Evolutionary conservation across 2,113 vertebrate species (phyloP).

Genomic region (Isurus oxyrinchus): DNA sequence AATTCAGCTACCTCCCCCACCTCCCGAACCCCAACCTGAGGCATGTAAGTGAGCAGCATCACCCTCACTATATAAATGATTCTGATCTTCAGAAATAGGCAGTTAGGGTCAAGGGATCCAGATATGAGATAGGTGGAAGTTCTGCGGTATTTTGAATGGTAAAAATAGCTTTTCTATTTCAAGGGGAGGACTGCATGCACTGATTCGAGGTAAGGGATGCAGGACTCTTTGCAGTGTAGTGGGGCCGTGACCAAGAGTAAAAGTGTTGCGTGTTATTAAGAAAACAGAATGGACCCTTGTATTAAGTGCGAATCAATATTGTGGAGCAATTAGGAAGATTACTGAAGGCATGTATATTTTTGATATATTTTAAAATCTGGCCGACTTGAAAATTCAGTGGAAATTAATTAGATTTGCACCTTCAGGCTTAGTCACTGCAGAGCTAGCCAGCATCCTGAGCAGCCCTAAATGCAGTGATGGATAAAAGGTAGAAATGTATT

Average conservation of each 20-base stretch:
- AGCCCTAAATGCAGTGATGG: not conserved
- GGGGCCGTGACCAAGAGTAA: not conserved
- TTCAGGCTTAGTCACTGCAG: not conserved
- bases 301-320: not conserved
- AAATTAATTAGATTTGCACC: not conserved
- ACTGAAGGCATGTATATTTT: not conserved
- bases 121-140: not conserved
- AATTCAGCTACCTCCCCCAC: not conserved
- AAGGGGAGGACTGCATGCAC: not conserved
- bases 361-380: not conserved
- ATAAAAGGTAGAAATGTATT: not conserved
- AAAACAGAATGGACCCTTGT: not conserved
- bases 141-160: not conserved
- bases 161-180: not conserved
- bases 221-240: not conserved
- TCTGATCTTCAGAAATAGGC: not conserved
- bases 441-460: not conserved
- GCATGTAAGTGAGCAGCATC: not conserved
- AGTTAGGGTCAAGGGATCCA: not conserved
- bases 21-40: not conserved
- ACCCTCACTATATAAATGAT: not conserved
- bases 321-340: not conserved
- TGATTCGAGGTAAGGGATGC: not conserved
- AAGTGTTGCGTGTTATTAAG: not conserved
- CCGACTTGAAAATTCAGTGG: not conserved